Evolutionary conservation across 2,113 vertebrate species (phyloP), one percentile per base, ranked within the genome.

Genomic region (Oreocharis arfaki): DNA sequence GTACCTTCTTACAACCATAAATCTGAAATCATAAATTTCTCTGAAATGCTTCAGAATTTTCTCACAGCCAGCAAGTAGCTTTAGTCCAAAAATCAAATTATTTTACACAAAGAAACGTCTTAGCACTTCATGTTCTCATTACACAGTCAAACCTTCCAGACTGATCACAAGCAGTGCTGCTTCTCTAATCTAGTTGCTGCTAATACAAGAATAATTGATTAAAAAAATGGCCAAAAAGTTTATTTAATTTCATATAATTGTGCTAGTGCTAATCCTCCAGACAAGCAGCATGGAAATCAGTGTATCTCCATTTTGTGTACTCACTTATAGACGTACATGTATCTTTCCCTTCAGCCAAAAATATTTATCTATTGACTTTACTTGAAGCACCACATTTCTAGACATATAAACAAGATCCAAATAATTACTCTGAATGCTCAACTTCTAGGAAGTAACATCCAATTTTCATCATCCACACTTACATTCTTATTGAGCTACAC

Each of bases 271-370:
- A 82, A 75, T 70, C 19, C 39, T 64, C 30, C 35, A 79, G 30
- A 79, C 9, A 76, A 79, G 20, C 35, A 41, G 26, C 33, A 71
- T 0, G 1, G 15, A 10, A 90, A 39, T 55, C 35, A 37, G 6
- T 3, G 12, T 17, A 57, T 57, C 39, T 68, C 53, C 12, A 55
- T 52, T 69, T 73, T 28, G 18, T 16, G 7, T 33, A 63, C 15
- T 39, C 30, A 46, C 5, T 56, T 39, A 49, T 0, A n/a, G 9
- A 46, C 7, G 4, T 18, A 30, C 23, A 12, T 3, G 3, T 8
- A 22, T 27, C 4, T n/a, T 44, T 14, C 8, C 5, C 14, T 5
- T 1, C 26, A 3, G 7, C 12, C 15, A 68, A 14, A 19, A 57
- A 37, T 13, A 39, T 16, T 69, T 20, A 61, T 8, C 24, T 28